Evolutionary conservation across 2,113 vertebrate species (phyloP).

Genomic region (Lutjanus erythropterus): DNA sequence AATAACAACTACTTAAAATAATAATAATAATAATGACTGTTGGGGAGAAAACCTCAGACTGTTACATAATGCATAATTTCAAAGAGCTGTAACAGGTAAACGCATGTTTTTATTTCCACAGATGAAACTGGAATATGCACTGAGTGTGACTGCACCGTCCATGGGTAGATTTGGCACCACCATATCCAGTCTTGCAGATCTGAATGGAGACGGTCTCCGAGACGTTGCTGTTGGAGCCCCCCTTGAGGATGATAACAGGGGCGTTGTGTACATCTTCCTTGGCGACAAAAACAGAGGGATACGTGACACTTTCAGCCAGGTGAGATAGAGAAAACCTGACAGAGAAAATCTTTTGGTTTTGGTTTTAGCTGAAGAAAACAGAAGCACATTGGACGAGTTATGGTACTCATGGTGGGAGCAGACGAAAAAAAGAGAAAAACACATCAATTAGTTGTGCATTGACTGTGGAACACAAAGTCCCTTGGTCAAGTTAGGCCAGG

Average conservation of each 20-base stretch:
- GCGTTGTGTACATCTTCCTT: constrained; percentile 88
- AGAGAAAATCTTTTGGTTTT: not conserved
- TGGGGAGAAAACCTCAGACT: too few relatives aligned
- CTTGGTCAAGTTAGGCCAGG: too few relatives aligned
- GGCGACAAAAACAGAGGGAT: constrained; percentile 77
- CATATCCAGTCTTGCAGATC: constrained; percentile 82
- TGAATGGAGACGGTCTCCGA: constrained; percentile 85
- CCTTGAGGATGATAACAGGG: constrained; percentile 84
- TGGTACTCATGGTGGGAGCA: not conserved
- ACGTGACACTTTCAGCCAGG: constrained; percentile 78
- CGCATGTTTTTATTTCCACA: constrained; percentile 44
- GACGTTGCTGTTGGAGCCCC: constrained; percentile 91
- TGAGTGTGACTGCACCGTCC: constrained; percentile 67
- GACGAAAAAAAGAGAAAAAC: not conserved
- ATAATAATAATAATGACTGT: too few relatives aligned
- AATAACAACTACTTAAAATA: too few relatives aligned
- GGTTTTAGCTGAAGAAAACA: not conserved
- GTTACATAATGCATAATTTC: too few relatives aligned
- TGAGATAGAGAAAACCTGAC: constrained; percentile 36
- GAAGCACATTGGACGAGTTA: not conserved
- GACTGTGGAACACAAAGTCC: too few relatives aligned
- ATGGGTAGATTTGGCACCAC: constrained; percentile 87
- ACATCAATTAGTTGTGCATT: not conserved
- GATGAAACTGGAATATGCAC: constrained; percentile 59
- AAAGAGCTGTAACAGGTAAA: too few relatives aligned